phyloP scores from a whole-genome alignment of 1,140 invertebrate species.

The Pissodes strobi region DNA sequence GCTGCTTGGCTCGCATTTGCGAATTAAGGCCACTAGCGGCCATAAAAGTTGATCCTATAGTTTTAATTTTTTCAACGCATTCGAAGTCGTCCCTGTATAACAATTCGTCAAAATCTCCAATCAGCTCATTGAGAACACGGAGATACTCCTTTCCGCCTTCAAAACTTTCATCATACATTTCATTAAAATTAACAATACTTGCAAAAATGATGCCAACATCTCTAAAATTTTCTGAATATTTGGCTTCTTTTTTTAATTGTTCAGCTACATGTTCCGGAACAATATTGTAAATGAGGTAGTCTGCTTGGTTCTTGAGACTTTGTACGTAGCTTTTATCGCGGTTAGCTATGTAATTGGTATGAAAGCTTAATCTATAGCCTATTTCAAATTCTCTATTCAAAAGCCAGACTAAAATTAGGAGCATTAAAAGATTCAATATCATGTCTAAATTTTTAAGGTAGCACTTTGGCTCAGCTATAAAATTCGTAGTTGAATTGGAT shows the following conservation, averaged over 20 bases:
- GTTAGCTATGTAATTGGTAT: slow-evolving; percentile 87
- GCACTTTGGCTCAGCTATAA: background rate
- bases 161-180: slow-evolving; percentile 95
- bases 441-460: slow-evolving; percentile 71
- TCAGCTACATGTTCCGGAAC: slow-evolving; percentile 94
- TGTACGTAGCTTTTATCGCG: slow-evolving; percentile 83
- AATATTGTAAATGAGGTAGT: slow-evolving; percentile 95
- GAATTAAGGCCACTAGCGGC: slow-evolving; percentile 93
- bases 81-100: slow-evolving; percentile 80
- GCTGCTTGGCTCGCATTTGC: slow-evolving; percentile 63
- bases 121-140: slow-evolving; percentile 92
- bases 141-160: slow-evolving; percentile 90
- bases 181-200: slow-evolving; percentile 93
- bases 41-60: slow-evolving; percentile 97
- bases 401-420: slow-evolving; percentile 86
- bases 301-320: slow-evolving; percentile 91
- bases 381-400: slow-evolving; percentile 94
- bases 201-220: slow-evolving; percentile 94
- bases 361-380: slow-evolving; percentile 89
- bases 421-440: slow-evolving; percentile 76
- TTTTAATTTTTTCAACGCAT: slow-evolving; percentile 97
- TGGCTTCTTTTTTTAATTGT: slow-evolving; percentile 87
- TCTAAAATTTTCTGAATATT: slow-evolving; percentile 95
- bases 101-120: slow-evolving; percentile 93
- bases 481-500: background rate